phyloP scores from a whole-genome alignment of 2,113 vertebrate genomes.

The Crypturellus undulatus region DNA sequence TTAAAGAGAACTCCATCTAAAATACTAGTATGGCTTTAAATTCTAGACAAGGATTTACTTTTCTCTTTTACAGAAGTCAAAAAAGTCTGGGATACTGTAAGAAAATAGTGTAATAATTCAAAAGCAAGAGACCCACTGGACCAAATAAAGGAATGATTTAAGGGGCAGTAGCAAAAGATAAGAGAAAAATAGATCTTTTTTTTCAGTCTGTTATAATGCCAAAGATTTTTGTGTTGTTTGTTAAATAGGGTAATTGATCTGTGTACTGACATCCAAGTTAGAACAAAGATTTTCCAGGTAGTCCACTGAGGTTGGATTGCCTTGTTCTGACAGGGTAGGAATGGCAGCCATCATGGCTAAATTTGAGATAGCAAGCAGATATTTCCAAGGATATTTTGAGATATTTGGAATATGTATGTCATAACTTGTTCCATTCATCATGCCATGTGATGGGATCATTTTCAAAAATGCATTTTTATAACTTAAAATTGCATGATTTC shows the following conservation, averaged over 20 bases:
- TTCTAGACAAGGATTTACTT: background rate
- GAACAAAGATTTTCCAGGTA: background rate
- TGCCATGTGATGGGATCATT: accelerated
- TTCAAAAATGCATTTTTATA: background rate
- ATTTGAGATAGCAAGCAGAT: background rate
- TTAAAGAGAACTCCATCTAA: conserved; percentile 1
- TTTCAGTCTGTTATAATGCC: background rate
- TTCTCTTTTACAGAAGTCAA: background rate
- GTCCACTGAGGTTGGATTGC: background rate
- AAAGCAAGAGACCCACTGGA: background rate
- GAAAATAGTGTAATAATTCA: background rate
- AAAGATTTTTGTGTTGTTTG: background rate
- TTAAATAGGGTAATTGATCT: background rate
- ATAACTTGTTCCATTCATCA: background rate
- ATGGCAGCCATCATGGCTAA: background rate
- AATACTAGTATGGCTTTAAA: background rate
- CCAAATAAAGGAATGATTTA: background rate
- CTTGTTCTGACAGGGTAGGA: background rate
- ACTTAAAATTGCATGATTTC: background rate
- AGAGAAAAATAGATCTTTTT: background rate
- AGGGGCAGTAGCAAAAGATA: background rate
- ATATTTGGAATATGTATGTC: background rate
- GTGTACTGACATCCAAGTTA: background rate
- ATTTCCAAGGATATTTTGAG: background rate
- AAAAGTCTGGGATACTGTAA: background rate